A percentile compares a stretch with the other conserved stretches of the same genome.
phyloP scores from a whole-genome alignment of 2,113 vertebrate species.

The Clinocottus analis region DNA sequence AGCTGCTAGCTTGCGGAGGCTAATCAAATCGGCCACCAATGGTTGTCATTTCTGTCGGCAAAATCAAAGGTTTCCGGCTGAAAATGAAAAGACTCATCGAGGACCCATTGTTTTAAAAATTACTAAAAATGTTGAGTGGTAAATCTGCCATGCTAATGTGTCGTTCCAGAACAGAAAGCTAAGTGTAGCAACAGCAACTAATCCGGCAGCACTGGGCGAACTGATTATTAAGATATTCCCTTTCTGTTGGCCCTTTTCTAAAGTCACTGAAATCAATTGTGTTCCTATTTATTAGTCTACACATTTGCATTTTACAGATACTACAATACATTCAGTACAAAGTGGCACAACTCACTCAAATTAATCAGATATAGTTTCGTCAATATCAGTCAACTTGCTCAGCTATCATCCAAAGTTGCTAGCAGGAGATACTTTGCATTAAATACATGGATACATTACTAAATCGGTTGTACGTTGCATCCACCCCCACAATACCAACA shows the following conservation, averaged over 20 bases:
- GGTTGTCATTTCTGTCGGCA: not conserved
- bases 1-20: not conserved
- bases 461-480: slow-evolving; percentile 22
- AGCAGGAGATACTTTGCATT: not conserved
- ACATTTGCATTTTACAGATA: not conserved
- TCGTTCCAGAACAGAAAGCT: not conserved
- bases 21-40: not conserved
- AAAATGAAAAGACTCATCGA: no score
- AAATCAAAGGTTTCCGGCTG: not conserved
- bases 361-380: not conserved
- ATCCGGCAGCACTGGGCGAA: not conserved
- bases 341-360: not conserved
- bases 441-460: not conserved
- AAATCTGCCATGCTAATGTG: not conserved
- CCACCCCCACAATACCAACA: slow-evolving; percentile 40
- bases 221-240: not conserved
- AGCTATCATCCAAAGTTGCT: not conserved
- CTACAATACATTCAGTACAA: not conserved
- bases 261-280: not conserved
- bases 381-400: not conserved
- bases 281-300: not conserved
- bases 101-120: not conserved
- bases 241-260: not conserved
- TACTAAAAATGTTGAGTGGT: not conserved
- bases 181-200: not conserved